These are phyloP conservation scores for Tretioscincus oriximinensis DNA, from an alignment of 2,113 vertebrate species.

Conservation along the genomic window DNA sequence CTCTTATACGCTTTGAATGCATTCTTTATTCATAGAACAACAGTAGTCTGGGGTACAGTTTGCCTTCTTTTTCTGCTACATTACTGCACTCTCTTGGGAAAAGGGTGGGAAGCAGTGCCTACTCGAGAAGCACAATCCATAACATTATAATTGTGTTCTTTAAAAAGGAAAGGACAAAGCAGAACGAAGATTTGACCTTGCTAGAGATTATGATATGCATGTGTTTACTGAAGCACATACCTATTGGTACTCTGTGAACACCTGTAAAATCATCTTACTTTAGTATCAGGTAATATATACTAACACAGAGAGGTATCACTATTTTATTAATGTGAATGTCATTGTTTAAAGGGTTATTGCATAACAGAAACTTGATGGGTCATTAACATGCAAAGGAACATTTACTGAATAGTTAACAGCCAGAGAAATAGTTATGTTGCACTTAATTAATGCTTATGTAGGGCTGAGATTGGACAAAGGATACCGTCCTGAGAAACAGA, in stretches of 20 bases:
- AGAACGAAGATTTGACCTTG: slow-evolving; percentile 14
- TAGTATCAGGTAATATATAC: neutral
- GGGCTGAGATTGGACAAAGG: slow-evolving; percentile 7
- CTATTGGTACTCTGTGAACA: neutral
- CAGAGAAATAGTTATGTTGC: neutral
- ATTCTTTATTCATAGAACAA: neutral
- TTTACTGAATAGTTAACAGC: neutral
- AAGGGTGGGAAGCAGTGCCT: neutral
- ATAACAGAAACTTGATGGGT: neutral
- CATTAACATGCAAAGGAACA: neutral
- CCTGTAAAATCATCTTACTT: slow-evolving; percentile 5
- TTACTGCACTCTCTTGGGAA: neutral
- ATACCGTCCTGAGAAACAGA: neutral
- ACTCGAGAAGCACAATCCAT: neutral
- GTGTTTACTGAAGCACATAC: slow-evolving; percentile 11
- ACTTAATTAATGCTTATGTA: neutral
- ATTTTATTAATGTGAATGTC: slow-evolving; percentile 4
- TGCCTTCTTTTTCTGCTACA: too few species aligned
- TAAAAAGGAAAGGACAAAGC: neutral
- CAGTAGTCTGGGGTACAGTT: too few species aligned
- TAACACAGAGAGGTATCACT: neutral
- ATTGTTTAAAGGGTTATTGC: neutral
- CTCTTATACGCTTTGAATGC: neutral
- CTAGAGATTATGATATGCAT: slow-evolving; percentile 32
- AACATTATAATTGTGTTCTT: neutral